These are phyloP conservation scores for Callyntrura guangdongensis DNA, from an alignment of 2,888 invertebrate genomes.

Conservation along the genomic window DNA sequence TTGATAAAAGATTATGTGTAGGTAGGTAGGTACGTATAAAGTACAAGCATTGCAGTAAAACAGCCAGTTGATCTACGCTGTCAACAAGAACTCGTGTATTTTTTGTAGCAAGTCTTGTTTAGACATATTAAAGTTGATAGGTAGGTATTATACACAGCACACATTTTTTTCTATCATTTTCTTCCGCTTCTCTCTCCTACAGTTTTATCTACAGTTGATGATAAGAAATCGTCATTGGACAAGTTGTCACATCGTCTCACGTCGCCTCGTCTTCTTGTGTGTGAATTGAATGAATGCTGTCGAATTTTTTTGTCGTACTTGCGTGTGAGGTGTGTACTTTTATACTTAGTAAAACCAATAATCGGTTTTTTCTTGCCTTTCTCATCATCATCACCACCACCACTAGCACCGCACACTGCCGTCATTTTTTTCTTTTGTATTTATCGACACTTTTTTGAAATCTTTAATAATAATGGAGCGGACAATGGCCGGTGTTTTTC, in stretches of 20 bases:
- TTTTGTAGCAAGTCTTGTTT: slow-evolving; percentile 21
- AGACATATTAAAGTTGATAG: not conserved
- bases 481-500: slow-evolving; percentile 73
- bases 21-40: too few relatives aligned
- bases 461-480: slow-evolving; percentile 37
- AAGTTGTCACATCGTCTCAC: slow-evolving; percentile 78
- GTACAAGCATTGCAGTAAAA: not conserved
- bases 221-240: slow-evolving; percentile 64
- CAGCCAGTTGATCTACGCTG: slow-evolving; percentile 53
- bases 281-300: not conserved
- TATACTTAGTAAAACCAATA: slow-evolving; percentile 76
- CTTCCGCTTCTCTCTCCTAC: slow-evolving; percentile 3
- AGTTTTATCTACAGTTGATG: slow-evolving; percentile 59
- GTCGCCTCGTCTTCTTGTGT: slow-evolving; percentile 66
- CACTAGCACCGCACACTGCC: too few relatives aligned
- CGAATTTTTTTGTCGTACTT: slow-evolving; percentile 56
- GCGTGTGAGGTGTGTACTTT: slow-evolving; percentile 74
- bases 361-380: slow-evolving; percentile 45
- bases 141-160: not conserved
- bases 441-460: slow-evolving; percentile 28
- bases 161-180: slow-evolving; percentile 71
- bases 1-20: not conserved
- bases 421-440: slow-evolving; percentile 34
- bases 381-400: slow-evolving; percentile 22
- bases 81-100: slow-evolving; percentile 47